Evolutionary conservation across 2,797 vertebrate genomes (phyloP).

Genomic region (Erpetoichthys calabaricus): DNA sequence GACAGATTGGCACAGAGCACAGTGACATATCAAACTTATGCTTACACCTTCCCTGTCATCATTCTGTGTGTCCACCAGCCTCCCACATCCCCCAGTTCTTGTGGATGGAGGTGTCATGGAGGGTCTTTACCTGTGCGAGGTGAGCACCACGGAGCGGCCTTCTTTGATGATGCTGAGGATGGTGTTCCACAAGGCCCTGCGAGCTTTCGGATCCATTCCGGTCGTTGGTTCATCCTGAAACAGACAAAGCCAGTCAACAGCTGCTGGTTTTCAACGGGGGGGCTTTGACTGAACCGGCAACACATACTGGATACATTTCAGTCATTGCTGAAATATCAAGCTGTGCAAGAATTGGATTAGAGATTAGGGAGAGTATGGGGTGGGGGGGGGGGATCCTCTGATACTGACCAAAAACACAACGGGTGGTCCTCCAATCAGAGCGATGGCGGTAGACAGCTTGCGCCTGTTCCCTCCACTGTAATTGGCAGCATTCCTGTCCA

Average conservation of each 20-base stretch:
- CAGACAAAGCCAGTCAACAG: not conserved
- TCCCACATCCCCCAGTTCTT: not conserved
- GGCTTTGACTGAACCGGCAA: no score
- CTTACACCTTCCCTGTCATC: no score
- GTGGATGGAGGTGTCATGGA: not conserved
- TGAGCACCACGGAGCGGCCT: conserved; percentile 84
- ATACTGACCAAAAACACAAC: conserved; percentile 85
- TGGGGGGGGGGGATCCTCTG: conserved; percentile 1
- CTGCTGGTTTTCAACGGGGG: no score
- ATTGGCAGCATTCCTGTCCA: conserved; percentile 76
- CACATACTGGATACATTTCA: no score
- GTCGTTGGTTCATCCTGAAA: conserved; percentile 88
- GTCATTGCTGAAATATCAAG: not conserved
- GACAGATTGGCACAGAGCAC: no score
- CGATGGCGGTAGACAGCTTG: conserved; percentile 89
- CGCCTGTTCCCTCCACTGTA: conserved; percentile 92
- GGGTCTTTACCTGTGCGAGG: conserved; percentile 72
- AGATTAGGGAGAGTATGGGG: not conserved
- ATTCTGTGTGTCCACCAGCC: no score
- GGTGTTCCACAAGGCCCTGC: conserved; percentile 88
- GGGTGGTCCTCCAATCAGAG: conserved; percentile 81
- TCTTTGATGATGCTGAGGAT: conserved; percentile 82
- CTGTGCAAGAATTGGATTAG: conserved; percentile 2
- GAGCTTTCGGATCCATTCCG: conserved; percentile 91
- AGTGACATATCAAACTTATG: no score